Evolutionary conservation across 1,140 invertebrate genomes (phyloP).

Genomic region (Heliconius hewitsoni): DNA sequence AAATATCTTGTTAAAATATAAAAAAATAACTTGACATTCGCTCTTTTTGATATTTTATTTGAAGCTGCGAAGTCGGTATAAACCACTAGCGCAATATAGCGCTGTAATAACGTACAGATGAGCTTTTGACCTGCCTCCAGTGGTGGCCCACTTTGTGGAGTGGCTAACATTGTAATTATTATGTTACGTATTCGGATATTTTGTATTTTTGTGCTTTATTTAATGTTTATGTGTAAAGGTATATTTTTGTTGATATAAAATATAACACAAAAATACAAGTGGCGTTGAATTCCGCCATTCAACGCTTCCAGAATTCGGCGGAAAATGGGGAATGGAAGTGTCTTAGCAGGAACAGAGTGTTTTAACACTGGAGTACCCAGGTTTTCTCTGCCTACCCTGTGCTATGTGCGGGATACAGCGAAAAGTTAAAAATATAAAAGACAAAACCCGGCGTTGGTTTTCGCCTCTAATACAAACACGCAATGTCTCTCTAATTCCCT

Average conservation of each 20-base stretch:
- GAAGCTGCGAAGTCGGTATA: neutral
- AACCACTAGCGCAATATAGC: neutral
- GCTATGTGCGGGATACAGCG: neutral
- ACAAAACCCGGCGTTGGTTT: no score
- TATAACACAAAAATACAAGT: no score
- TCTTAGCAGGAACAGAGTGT: no score
- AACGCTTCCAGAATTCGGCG: no score
- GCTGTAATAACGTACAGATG: constrained; percentile 8
- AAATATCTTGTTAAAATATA: no score
- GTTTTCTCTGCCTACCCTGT: neutral
- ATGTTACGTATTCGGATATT: neutral
- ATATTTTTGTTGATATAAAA: no score
- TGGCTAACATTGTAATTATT: constrained; percentile 3
- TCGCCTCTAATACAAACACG: no score
- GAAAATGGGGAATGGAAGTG: no score
- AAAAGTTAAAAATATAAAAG: neutral
- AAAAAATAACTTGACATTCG: no score
- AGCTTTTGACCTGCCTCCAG: constrained; percentile 8
- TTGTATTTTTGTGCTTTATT: neutral
- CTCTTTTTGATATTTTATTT: neutral
- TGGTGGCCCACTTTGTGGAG: constrained; percentile 1
- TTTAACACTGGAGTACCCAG: neutral
- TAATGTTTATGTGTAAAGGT: neutral
- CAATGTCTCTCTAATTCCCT: no score
- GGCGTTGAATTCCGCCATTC: no score